phyloP scores from a whole-genome alignment of 2,113 vertebrate species.

The Eira barbara region DNA sequence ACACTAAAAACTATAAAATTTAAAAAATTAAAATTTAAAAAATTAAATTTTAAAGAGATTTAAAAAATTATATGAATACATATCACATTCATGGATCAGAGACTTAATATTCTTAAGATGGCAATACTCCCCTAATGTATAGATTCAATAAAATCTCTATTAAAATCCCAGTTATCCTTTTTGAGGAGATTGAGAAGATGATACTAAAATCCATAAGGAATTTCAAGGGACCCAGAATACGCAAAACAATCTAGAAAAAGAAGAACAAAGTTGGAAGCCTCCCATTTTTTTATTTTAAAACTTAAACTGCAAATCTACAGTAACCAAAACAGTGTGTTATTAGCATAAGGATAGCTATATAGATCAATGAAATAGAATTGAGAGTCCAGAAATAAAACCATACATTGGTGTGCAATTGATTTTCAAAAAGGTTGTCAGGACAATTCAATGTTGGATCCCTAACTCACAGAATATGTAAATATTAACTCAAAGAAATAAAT shows the following conservation, averaged over 20 bases:
- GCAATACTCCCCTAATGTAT: not conserved
- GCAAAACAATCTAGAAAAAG: not conserved
- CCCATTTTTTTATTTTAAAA: not conserved
- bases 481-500: not conserved
- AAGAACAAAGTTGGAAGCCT: not conserved
- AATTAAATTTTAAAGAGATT: not conserved
- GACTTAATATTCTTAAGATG: not conserved
- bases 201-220: not conserved
- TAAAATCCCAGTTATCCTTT: not conserved
- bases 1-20: not conserved
- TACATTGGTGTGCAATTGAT: not conserved
- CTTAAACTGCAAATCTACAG: not conserved
- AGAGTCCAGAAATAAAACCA: not conserved
- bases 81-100: not conserved
- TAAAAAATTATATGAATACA: not conserved
- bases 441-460: not conserved
- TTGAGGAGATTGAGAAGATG: not conserved
- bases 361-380: not conserved
- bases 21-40: too few species aligned
- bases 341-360: not conserved
- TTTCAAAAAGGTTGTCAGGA: not conserved
- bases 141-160: not conserved
- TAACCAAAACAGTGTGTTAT: not conserved
- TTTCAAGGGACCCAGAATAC: not conserved
- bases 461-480: not conserved